Base-by-base conservation (phyloP, 2,797 vertebrate species). In the Megalops cyprinoides region DNA sequence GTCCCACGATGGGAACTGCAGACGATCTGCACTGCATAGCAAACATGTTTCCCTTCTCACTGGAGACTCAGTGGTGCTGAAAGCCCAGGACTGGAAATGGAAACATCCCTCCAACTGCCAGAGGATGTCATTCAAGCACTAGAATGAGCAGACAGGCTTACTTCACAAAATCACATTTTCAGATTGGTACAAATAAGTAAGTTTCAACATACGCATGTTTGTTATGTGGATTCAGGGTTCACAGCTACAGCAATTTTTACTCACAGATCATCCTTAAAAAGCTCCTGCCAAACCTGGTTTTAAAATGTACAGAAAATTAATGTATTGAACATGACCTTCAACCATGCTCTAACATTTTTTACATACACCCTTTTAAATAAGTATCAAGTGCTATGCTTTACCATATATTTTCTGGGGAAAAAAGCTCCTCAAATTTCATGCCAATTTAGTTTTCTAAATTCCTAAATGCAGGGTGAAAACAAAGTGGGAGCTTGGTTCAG, bases 101-200 rank as follows among this genome's bases (percentile, higher is more conserved):
- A n/a, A 48, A 39, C 51, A 67, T 77, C 78, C 58, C 55, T 42
- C 56, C 77, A 42, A 51, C 81, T 75, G 77, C 81, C 77, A 42
- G 58, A 48, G 34, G 55, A 74, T 76, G 77, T 62, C 56, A 67
- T 71, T 82, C 46, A 79, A 69, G 48, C 76, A 51, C 56, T 76
- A 28, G 71, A 44, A 71, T 37, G 60, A 80, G 28, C 62, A 75
- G 53, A 18, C 39, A 73, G 1, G 42, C 4, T 55, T 48, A 10
- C 55, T 28, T 28, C 48, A 23, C 56, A 25, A 8, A 44, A 34
- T 51, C 51, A n/a, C 25, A 42, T n/a, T 39, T 77, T 60, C 31
- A 62, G 20, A 25, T 65, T n/a, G 6, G 14, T 46, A 14, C 12
- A 53, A 8, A 37, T n/a, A 34, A 34, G 42, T n/a, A 79, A 15